Percentiles rank a stretch among this genome's conserved stretches.
Conservation (phyloP, 2,888 invertebrate species). For the Watsonalla binaria region DNA sequence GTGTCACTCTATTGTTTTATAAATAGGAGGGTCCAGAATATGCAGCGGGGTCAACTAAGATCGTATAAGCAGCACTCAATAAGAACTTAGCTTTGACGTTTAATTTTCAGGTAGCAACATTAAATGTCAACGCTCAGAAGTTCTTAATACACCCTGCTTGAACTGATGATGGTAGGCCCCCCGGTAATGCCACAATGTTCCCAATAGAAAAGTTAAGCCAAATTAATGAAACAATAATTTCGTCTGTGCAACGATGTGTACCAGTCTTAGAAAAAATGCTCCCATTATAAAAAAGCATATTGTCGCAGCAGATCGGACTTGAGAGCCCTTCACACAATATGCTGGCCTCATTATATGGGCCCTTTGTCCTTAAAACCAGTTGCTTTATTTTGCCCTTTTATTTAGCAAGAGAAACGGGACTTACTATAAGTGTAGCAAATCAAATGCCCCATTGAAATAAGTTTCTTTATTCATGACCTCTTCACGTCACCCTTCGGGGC, state of each 20-base stretch:
- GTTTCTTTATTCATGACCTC: conserved; percentile 67
- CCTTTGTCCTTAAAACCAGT: conserved; percentile 77
- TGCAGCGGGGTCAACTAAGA: not conserved
- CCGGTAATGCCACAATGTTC: too few species aligned
- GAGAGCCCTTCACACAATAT: conserved; percentile 72
- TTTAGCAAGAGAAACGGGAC: conserved; percentile 62
- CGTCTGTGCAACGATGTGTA: conserved; percentile 29
- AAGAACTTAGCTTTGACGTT: too few species aligned
- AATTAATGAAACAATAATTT: conserved; percentile 25
- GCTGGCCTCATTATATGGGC: conserved; percentile 75
- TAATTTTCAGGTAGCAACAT: too few species aligned
- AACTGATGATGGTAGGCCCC: too few species aligned
- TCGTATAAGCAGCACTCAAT: too few species aligned
- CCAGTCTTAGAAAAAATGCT: conserved; percentile 36
- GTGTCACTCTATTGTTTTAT: not conserved
- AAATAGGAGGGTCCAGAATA: conserved; percentile 5
- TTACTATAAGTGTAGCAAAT: conserved; percentile 74
- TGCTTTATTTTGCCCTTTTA: conserved; percentile 58
- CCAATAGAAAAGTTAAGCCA: conserved; percentile 7
- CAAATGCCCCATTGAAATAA: conserved; percentile 57
- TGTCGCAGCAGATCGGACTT: conserved; percentile 54
- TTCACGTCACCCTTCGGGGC: conserved; percentile 36
- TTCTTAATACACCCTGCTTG: too few species aligned
- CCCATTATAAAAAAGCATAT: conserved; percentile 67
- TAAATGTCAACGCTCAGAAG: too few species aligned